Conservation (phyloP, 1,140 invertebrate genomes). For the Atta colombica region DNA sequence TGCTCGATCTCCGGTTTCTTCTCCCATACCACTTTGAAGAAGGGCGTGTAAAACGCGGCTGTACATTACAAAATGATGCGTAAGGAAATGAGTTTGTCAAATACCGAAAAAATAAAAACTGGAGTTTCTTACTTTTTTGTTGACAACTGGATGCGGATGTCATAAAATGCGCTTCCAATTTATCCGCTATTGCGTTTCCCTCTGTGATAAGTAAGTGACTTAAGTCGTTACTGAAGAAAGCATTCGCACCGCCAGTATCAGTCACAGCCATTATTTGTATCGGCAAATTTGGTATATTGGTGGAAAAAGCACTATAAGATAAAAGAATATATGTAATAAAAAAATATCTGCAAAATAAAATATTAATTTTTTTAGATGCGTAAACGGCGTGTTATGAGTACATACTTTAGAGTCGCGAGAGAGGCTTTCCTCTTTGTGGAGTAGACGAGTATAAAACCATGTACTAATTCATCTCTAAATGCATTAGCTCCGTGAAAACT, state of each 20-base stretch:
- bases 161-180: slow-evolving; percentile 96
- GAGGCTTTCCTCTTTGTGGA: slow-evolving; percentile 98
- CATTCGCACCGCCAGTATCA: slow-evolving; percentile 93
- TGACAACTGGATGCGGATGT: slow-evolving; percentile 93
- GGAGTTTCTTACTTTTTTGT: slow-evolving; percentile 91
- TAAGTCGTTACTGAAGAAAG: slow-evolving; percentile 96
- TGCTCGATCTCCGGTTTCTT: slow-evolving; percentile 98
- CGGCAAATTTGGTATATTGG: slow-evolving; percentile 97
- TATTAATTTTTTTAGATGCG: neutral
- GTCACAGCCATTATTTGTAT: slow-evolving; percentile 98
- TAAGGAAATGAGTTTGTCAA: slow-evolving; percentile 26
- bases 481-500: slow-evolving; percentile 98
- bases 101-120: slow-evolving; percentile 36
- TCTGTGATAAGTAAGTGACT: slow-evolving; percentile 97
- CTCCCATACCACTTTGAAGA: slow-evolving; percentile 98
- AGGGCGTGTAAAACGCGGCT: slow-evolving; percentile 98
- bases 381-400: slow-evolving; percentile 52
- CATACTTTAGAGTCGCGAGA: slow-evolving; percentile 95
- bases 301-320: slow-evolving; percentile 94
- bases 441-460: slow-evolving; percentile 98
- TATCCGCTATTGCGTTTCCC: slow-evolving; percentile 96
- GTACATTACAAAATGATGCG: slow-evolving; percentile 71
- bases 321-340: slow-evolving; percentile 70
- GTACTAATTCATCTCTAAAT: slow-evolving; percentile 96
- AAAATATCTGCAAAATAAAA: slow-evolving; percentile 20